Conservation (phyloP, 2,888 invertebrate genomes). For the Chrysomela aeneicollis region DNA sequence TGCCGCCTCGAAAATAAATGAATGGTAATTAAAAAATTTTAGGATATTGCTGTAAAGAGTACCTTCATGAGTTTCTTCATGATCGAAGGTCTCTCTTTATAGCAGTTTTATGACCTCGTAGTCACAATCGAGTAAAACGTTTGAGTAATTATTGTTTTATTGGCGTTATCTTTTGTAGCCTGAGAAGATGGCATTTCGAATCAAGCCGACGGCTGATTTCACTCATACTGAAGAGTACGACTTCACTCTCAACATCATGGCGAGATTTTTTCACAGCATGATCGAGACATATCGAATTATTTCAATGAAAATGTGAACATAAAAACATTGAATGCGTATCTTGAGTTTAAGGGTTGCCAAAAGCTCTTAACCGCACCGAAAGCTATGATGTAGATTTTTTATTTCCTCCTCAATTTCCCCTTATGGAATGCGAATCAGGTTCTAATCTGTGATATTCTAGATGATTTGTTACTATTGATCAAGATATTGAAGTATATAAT, state of each 20-base stretch:
- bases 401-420: too few species aligned
- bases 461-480: too few species aligned
- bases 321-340: too few species aligned
- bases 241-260: background rate
- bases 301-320: too few species aligned
- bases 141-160: background rate
- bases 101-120: background rate
- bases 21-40: background rate
- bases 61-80: background rate
- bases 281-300: too few species aligned
- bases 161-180: background rate
- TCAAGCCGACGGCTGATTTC: background rate
- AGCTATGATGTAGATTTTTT: too few species aligned
- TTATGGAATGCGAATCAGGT: too few species aligned
- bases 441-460: too few species aligned
- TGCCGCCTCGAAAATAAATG: conserved; percentile 4
- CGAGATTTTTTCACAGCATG: background rate
- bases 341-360: too few species aligned
- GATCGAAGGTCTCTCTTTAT: background rate
- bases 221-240: background rate
- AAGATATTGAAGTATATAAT: too few species aligned
- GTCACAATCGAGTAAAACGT: background rate
- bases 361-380: too few species aligned
- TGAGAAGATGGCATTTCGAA: background rate
- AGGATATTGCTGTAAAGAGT: background rate